Evolutionary conservation across 2,113 vertebrate species (phyloP).

Genomic region (Myotis davidii): DNA sequence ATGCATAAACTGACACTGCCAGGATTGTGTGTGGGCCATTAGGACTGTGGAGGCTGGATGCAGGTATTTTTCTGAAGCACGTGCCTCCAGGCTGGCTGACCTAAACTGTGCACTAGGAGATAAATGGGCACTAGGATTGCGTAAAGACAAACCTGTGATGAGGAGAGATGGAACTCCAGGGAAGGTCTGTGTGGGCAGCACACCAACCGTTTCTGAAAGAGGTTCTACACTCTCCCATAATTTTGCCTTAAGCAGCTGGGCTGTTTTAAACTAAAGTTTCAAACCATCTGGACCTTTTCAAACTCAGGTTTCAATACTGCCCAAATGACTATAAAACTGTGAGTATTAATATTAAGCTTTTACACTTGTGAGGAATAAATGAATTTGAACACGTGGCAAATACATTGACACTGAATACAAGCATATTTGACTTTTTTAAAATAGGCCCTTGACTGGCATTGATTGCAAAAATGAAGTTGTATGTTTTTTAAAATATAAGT

Average conservation of each 20-base stretch:
- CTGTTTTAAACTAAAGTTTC: conserved; percentile 59
- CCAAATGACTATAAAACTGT: conserved; percentile 30
- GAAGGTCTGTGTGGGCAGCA: not conserved
- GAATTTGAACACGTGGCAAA: not conserved
- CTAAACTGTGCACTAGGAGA: not conserved
- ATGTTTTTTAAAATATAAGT: conserved; percentile 6
- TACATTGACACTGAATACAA: not conserved
- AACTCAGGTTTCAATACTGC: conserved; percentile 39
- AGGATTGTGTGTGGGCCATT: not conserved
- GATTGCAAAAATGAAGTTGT: not conserved
- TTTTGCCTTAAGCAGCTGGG: conserved; percentile 37
- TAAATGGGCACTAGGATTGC: not conserved
- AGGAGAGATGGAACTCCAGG: not conserved
- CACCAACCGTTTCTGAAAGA: conserved; percentile 4
- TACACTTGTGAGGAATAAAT: not conserved
- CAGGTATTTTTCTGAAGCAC: not conserved
- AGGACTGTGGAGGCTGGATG: not conserved
- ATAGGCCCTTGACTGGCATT: not conserved
- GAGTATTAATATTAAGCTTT: conserved; percentile 26
- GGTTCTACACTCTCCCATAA: not conserved
- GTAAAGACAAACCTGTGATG: not conserved
- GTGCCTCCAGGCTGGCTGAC: not conserved
- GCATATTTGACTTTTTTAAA: not conserved
- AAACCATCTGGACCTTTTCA: conserved; percentile 51
- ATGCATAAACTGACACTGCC: not conserved